Conservation (phyloP, 2,797 vertebrate species). For the Cyprinodon diabolis region DNA sequence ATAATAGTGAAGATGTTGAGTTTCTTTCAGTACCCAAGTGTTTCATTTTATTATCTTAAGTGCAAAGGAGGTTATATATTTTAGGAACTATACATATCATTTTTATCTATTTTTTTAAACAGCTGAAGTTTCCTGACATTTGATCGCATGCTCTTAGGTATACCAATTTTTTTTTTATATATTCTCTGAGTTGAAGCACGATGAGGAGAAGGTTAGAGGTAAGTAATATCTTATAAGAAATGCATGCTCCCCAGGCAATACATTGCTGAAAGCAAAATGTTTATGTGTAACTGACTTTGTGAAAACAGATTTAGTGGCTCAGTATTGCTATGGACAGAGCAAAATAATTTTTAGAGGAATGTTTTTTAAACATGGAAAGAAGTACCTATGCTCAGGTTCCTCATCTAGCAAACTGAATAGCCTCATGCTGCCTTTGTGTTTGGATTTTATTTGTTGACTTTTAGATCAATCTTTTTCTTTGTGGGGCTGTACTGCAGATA, state of each 20-base stretch:
- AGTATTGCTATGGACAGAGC: conserved; percentile 1
- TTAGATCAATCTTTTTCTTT: conserved; percentile 32
- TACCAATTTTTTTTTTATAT: neutral
- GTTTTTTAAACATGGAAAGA: conserved; percentile 7
- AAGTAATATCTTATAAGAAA: neutral
- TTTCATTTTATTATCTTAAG: neutral
- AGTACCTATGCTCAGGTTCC: conserved; percentile 13
- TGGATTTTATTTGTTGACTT: conserved; percentile 22
- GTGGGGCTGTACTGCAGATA: conserved; percentile 15
- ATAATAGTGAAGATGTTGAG: neutral
- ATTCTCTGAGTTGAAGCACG: neutral
- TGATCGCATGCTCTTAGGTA: neutral
- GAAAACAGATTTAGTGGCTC: neutral
- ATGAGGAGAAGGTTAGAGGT: neutral
- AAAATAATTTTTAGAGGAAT: neutral
- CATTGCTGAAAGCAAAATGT: too few relatives aligned
- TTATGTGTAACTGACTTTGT: neutral
- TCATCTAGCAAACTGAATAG: conserved; percentile 9
- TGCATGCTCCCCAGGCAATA: neutral
- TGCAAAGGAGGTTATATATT: neutral
- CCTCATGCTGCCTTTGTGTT: conserved; percentile 14
- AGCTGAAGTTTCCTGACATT: neutral
- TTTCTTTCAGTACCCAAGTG: neutral
- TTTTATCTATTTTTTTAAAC: neutral
- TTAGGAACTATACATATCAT: neutral